phyloP scores from a whole-genome alignment of 2,888 invertebrate species.

The Steromphala cineraria region DNA sequence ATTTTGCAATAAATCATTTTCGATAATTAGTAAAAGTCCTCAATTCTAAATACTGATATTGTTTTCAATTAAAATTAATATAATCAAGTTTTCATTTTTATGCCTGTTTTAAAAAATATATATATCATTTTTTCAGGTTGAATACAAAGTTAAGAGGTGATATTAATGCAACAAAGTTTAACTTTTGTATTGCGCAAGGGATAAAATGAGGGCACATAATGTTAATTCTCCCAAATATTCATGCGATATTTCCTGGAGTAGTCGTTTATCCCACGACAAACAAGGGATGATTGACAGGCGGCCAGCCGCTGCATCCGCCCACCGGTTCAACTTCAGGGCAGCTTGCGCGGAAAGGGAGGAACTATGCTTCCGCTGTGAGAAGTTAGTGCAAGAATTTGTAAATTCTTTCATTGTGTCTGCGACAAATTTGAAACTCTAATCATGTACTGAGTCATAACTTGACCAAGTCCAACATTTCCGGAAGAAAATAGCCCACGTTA shows the following conservation, averaged over 20 bases:
- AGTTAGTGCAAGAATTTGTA: slow-evolving; percentile 21
- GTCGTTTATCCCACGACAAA: background rate
- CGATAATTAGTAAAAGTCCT: no score
- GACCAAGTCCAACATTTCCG: background rate
- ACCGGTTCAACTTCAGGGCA: slow-evolving; percentile 6
- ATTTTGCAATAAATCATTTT: no score
- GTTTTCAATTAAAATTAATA: no score
- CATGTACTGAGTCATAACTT: background rate
- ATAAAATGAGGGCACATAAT: no score
- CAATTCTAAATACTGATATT: no score
- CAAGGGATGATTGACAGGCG: slow-evolving; percentile 16
- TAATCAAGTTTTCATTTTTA: no score
- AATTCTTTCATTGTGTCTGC: background rate
- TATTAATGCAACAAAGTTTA: no score
- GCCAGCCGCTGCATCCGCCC: background rate
- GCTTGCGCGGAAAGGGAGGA: slow-evolving; percentile 21
- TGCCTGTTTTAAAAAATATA: no score
- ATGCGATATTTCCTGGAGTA: background rate
- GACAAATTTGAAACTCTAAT: background rate
- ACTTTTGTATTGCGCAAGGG: no score
- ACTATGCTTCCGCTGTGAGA: slow-evolving; percentile 26
- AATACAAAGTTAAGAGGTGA: no score
- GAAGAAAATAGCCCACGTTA: background rate
- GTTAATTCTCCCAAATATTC: slow-evolving; percentile 7
- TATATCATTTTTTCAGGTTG: no score